Base-by-base conservation (phyloP, 1,140 invertebrate genomes). In the Tenebrio molitor region DNA sequence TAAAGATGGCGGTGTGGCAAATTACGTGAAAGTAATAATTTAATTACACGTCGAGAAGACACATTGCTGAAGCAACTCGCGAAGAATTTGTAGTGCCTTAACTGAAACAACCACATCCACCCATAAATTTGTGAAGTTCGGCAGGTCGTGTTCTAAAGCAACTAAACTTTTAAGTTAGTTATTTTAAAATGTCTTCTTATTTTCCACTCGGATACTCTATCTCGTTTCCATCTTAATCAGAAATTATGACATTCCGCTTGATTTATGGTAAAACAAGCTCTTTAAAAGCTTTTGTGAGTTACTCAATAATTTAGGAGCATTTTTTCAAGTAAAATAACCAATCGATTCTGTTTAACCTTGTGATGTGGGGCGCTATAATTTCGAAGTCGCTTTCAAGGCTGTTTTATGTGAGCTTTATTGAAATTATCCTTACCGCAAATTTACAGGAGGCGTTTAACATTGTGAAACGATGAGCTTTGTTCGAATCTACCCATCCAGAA, bases 401-500 rank as follows among this genome's bases (percentile, higher is more conserved):
- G 23, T 58, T n/a, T n/a, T 58, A n/a, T 25, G 15, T 29, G 23
- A 29, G 50, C 50, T 29, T 58, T 58, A 58, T 58, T 58, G 23
- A 58, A 53, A 53, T 53, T 23, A 53, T 53, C 46, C 19, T 15
- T 12, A 19, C 10, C 23, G 21, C 50, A 58, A 58, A 58, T 58
- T 58, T 14, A 58, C 50, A 21, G 12, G 50, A 58, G 50, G 19
- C 21, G 23, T 58, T 58, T 58, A 58, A 25, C 50, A 58, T 50
- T 21, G n/a, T 58, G 50, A 58, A 58, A 58, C 50, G 23, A 33
- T 58, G 50, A 58, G 50, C 50, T 58, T 58, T 58, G 50, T 58
- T 58, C 50, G 50, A 58, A 23, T 58, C 23, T 58, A 29, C 21
- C 15, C 50, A 15, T 29, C 19, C 15, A 58, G 50, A 58, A 58